These are phyloP conservation scores for Nemotelus nigrinus DNA, from an alignment of 2,888 invertebrate species.

Conservation along the genomic window DNA sequence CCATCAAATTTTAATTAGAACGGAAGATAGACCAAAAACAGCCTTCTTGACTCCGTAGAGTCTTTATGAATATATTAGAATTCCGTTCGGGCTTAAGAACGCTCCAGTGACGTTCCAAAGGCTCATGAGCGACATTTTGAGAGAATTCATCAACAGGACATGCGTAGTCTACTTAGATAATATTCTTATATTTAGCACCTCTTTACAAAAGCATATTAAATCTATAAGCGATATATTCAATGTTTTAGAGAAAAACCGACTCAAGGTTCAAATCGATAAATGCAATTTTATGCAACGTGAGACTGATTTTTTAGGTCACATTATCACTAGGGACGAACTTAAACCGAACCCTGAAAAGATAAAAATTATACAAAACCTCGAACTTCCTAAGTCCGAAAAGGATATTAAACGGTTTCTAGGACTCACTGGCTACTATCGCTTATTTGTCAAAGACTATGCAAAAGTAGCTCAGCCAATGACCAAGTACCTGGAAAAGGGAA, in stretches of 20 bases:
- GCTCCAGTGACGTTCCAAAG: conserved; percentile 47
- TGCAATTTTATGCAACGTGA: not conserved
- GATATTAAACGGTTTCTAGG: conserved; percentile 42
- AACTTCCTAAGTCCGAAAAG: too few relatives aligned
- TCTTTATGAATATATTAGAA: conserved; percentile 42
- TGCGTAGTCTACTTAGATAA: conserved; percentile 4
- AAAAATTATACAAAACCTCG: too few relatives aligned
- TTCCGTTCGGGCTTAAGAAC: conserved; percentile 48
- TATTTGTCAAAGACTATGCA: conserved; percentile 41
- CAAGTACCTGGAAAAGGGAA: conserved; percentile 41
- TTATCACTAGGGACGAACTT: conserved; percentile 35
- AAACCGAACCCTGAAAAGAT: not conserved
- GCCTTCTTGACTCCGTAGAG: conserved; percentile 46
- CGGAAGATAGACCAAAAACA: conserved; percentile 48
- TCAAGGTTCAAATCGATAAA: not conserved
- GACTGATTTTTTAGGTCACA: conserved; percentile 43
- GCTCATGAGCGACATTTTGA: conserved; percentile 46
- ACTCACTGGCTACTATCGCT: conserved; percentile 47
- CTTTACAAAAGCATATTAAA: not conserved
- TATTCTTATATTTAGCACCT: conserved; percentile 39
- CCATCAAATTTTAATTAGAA: conserved; percentile 42
- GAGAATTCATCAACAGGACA: conserved; percentile 35
- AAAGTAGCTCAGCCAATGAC: too few relatives aligned
- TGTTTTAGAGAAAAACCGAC: conserved; percentile 10
- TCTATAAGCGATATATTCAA: conserved; percentile 26